Percentiles rank a stretch among this genome's conserved stretches.
These are phyloP conservation scores for Entomyzon cyanotis DNA, from an alignment of 2,113 vertebrate genomes.

Conservation along the genomic window DNA sequence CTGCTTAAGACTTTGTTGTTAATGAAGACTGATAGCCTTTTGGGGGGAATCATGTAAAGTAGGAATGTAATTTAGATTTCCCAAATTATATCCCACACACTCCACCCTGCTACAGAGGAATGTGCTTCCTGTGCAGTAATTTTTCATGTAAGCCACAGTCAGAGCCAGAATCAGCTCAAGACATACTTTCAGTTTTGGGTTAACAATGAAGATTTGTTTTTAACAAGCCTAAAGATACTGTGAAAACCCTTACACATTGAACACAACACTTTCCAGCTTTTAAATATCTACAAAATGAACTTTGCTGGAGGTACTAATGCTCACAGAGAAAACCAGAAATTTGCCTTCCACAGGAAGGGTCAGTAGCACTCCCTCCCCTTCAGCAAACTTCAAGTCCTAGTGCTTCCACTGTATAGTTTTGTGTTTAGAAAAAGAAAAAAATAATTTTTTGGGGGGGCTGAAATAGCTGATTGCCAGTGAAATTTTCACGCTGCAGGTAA, in stretches of 20 bases:
- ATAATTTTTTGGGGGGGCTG: background rate
- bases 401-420: background rate
- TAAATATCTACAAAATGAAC: background rate
- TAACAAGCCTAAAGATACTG: background rate
- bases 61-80: background rate
- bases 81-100: background rate
- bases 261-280: background rate
- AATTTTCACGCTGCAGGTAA: background rate
- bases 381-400: background rate
- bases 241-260: background rate
- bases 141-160: background rate
- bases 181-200: background rate
- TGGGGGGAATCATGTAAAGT: background rate
- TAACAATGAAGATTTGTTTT: background rate
- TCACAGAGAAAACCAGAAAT: background rate
- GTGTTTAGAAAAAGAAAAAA: background rate
- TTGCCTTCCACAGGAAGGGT: background rate
- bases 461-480: background rate
- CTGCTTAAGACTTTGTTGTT: background rate
- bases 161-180: background rate
- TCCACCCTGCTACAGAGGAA: background rate
- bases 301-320: background rate
- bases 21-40: background rate
- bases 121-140: background rate
- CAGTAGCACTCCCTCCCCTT: background rate